Percentiles rank a stretch among this genome's conserved stretches.
Evolutionary conservation across 1,140 invertebrate species (phyloP).

Genomic region (Nephotettix cincticeps): DNA sequence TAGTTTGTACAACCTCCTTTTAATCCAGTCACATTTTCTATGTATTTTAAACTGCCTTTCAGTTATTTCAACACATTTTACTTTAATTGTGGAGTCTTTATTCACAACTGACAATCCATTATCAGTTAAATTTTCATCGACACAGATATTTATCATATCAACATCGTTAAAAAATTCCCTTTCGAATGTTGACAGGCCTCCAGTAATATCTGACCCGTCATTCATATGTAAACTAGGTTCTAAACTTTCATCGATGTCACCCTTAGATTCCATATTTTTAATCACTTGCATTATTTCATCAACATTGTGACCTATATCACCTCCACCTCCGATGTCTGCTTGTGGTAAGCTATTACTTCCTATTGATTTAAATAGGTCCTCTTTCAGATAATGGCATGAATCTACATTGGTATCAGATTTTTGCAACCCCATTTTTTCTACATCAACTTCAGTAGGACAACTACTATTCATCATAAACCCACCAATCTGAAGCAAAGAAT

Average conservation of each 20-base stretch:
- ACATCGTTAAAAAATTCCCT: slow-evolving; percentile 54
- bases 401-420: slow-evolving; percentile 33
- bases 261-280: slow-evolving; percentile 59
- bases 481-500: slow-evolving; percentile 33
- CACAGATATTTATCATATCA: slow-evolving; percentile 57
- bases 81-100: slow-evolving; percentile 43
- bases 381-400: slow-evolving; percentile 34
- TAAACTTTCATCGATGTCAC: slow-evolving; percentile 56
- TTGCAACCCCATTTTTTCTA: slow-evolving; percentile 61
- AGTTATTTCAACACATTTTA: slow-evolving; percentile 48
- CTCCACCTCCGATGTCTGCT: slow-evolving; percentile 48
- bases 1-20: slow-evolving; percentile 70
- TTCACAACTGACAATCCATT: slow-evolving; percentile 42
- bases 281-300: slow-evolving; percentile 66
- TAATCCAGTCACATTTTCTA: slow-evolving; percentile 65
- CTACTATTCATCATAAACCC: slow-evolving; percentile 53
- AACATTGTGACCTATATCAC: slow-evolving; percentile 50
- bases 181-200: slow-evolving; percentile 51
- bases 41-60: slow-evolving; percentile 62
- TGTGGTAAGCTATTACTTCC: slow-evolving; percentile 43
- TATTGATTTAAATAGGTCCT: slow-evolving; percentile 54
- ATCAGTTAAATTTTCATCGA: slow-evolving; percentile 51
- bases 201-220: slow-evolving; percentile 48
- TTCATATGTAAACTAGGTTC: slow-evolving; percentile 56
- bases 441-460: slow-evolving; percentile 63